These are phyloP conservation scores for Drosophila littoralis DNA, from an alignment of 1,140 invertebrate species.

Conservation along the genomic window DNA sequence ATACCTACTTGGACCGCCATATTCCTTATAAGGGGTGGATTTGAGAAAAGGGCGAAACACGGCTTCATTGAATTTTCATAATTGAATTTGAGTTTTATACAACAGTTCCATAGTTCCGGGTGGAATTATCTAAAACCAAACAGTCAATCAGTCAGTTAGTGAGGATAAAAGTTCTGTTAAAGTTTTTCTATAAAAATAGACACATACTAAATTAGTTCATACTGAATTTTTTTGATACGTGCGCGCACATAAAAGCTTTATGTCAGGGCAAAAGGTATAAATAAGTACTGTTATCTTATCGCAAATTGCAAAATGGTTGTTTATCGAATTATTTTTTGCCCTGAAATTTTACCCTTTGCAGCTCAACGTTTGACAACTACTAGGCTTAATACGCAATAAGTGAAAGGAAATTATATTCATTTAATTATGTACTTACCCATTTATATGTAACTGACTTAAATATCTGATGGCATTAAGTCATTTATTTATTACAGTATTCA, in stretches of 20 bases:
- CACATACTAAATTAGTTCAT: slow-evolving; percentile 5
- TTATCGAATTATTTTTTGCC: slow-evolving; percentile 16
- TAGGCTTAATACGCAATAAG: neutral
- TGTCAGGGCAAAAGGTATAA: neutral
- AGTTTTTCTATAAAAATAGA: neutral
- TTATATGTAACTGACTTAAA: neutral
- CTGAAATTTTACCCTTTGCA: slow-evolving; percentile 1
- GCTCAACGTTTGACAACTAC: neutral
- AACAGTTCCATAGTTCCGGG: too few species aligned
- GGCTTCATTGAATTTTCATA: too few species aligned
- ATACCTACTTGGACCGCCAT: too few species aligned
- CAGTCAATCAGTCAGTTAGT: too few species aligned
- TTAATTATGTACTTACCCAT: neutral
- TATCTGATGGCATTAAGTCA: neutral
- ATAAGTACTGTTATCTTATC: slow-evolving; percentile 41
- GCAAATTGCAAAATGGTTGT: slow-evolving; percentile 29
- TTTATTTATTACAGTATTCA: slow-evolving; percentile 25
- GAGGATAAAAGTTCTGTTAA: neutral
- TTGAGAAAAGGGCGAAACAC: too few species aligned
- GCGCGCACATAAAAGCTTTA: neutral
- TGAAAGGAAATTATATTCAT: neutral
- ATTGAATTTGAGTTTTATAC: too few species aligned
- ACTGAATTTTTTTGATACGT: slow-evolving; percentile 8
- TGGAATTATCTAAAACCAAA: too few species aligned
- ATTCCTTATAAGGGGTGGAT: too few species aligned